Evolutionary conservation across 1,140 invertebrate genomes (phyloP), one percentile per base, ranked within the genome.

Genomic region (Meloidogyne exigua): DNA sequence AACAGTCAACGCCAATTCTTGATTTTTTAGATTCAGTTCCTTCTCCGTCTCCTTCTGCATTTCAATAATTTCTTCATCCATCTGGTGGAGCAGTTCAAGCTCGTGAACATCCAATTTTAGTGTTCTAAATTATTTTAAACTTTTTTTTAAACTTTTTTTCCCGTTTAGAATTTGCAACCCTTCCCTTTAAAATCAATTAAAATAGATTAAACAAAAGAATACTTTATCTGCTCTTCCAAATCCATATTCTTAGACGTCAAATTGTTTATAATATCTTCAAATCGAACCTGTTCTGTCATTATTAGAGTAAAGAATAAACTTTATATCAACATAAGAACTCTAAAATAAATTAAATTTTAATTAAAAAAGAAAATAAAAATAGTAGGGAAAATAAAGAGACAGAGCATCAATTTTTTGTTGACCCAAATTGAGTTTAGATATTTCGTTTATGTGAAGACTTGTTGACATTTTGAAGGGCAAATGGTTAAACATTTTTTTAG

Each of bases 201-300:
- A 39, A 39, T 9, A 39, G 9, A 9, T 10, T 39, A 39, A 39
- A 9, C 0, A 39, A 26, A 44, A 44, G 21, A 36, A 23, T 92
- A 91, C 74, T 88, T 85, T 26, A 92, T 91, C 66, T 90, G 90
- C 80, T 93, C 92, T 76, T 91, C 89, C 28, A 92, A 80, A 77
- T 91, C 91, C 88, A 99, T 91, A 90, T 98, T 99, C 87, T 93
- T 93, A 81, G 95, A 94, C 0, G 94, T 94, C 36, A 99, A 89
- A 70, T 93, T 91, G 86, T 97, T 95, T 0, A 99, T 95, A 95
- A 99, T 98, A 90, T 98, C 94, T 89, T 98, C 96, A 39, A 95
- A 94, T 9, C 96, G 18, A 57, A 57, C 18, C 9, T 57, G 49
- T 57, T 57, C 49, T 0, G 49, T 7, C 49, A 57, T 57, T 57